These are phyloP conservation scores for Polydrusus pterygomalis DNA, from an alignment of 2,888 invertebrate genomes.

Conservation along the genomic window DNA sequence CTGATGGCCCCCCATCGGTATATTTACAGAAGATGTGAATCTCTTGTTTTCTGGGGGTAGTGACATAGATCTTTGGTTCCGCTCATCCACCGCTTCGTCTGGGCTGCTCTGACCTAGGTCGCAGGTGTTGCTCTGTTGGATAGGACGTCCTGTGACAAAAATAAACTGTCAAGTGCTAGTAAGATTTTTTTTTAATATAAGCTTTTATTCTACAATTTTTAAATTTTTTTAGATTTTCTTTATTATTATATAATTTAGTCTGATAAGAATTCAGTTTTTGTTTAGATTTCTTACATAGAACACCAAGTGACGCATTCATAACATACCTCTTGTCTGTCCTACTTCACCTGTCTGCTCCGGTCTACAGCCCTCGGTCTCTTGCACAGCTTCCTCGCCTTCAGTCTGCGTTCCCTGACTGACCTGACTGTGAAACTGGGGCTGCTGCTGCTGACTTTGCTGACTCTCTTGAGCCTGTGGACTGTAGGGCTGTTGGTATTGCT, in stretches of 20 bases:
- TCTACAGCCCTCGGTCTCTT: slow-evolving; percentile 48
- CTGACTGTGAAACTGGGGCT: slow-evolving; percentile 14
- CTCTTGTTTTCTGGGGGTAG: slow-evolving; percentile 78
- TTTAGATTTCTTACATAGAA: no score
- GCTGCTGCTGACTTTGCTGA: slow-evolving; percentile 49
- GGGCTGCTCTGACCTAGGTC: slow-evolving; percentile 82
- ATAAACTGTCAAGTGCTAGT: no score
- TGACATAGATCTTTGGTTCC: slow-evolving; percentile 84
- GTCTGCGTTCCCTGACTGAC: slow-evolving; percentile 53
- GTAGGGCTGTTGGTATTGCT: slow-evolving; percentile 61
- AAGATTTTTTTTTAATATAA: background rate
- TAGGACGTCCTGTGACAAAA: slow-evolving; percentile 54
- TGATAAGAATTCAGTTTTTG: no score
- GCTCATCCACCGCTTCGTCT: slow-evolving; percentile 74
- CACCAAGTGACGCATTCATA: background rate
- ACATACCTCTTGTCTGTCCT: slow-evolving; percentile 51
- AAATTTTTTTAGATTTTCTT: no score
- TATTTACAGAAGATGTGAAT: slow-evolving; percentile 69
- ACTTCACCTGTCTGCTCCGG: slow-evolving; percentile 64
- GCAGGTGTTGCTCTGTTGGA: slow-evolving; percentile 81
- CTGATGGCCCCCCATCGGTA: slow-evolving; percentile 67
- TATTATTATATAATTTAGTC: no score
- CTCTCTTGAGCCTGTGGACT: slow-evolving; percentile 66
- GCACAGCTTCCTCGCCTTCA: slow-evolving; percentile 38
- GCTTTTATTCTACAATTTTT: background rate